Base-by-base conservation (phyloP, 2,888 invertebrate species). In the Stramonita haemastoma region DNA sequence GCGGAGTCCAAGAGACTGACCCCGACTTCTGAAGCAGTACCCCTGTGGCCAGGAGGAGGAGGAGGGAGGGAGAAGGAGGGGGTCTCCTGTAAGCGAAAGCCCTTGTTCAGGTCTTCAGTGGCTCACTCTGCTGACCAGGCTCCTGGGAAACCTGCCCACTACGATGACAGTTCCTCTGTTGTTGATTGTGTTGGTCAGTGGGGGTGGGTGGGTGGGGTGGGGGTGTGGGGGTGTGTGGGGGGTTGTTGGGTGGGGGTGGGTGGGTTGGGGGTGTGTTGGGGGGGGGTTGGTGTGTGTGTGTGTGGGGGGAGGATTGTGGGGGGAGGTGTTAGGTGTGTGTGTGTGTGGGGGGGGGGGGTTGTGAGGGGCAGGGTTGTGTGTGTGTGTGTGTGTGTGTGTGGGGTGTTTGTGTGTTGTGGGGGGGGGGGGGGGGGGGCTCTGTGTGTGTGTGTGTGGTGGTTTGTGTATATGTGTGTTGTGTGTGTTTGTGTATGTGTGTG, bases 1-100 rank as follows among this genome's bases (percentile, higher is more conserved):
- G 29, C 46, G 32, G 66, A 36, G 32, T 46, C 22, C 36, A 79
- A 36, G 0, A 83, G 56, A 29, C 17, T 66, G 81, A 87, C 29
- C 19, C 36, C 29, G 77, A 60, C 36, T 29, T 46, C 56, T 32
- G 89, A 79, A 46, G 66, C 36, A 26, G 46, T 26, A 29, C 85
- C 86, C 34, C 22, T 89, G 34, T 81, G 79, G 66, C 81, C 86
- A 36, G 66, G 32, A n/a, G n/a, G n/a, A n/a, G n/a, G n/a, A n/a
- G n/a, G n/a, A n/a, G n/a, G n/a, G 8, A 46, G 46, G 46, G 46
- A 8, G 11, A 32, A 19, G 26, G 60, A n/a, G 56, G n/a, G 70
- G n/a, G 15, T n/a, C 13, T 29, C 66, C 4, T 32, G 32, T 26
- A 70, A 56, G 29, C 60, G 11, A 5, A 86, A 86, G 22, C 86